phyloP scores from a whole-genome alignment of 35 echinoderm and acorn worm species.

The Diadema setosum region DNA sequence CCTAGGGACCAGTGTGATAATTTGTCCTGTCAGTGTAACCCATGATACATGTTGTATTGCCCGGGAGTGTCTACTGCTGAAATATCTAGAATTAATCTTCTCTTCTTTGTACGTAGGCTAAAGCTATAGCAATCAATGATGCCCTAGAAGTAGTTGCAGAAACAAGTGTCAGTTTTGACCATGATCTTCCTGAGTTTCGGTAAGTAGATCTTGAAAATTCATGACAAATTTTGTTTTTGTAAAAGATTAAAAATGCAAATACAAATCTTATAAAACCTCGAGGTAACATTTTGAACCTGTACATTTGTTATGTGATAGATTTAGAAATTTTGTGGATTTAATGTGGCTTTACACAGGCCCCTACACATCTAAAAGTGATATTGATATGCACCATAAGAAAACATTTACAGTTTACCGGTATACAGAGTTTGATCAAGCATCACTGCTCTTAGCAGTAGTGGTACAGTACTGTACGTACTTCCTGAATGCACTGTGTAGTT shows the following conservation, averaged over 20 bases:
- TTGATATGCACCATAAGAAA: not conserved
- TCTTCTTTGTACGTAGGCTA: constrained; percentile 57
- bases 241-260: not conserved
- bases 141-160: constrained; percentile 65
- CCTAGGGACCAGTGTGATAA: not conserved
- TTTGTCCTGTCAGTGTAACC: not conserved
- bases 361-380: not conserved
- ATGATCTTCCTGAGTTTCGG: constrained; percentile 90
- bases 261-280: not conserved
- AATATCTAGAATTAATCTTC: not conserved
- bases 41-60: not conserved
- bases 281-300: not conserved
- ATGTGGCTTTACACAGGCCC: not conserved
- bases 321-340: not conserved
- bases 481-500: no score
- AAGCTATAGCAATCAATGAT: constrained; percentile 83
- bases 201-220: not conserved
- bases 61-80: not conserved
- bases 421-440: no score
- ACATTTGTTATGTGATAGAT: not conserved
- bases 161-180: constrained; percentile 85
- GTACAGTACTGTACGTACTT: no score
- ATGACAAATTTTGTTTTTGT: not conserved
- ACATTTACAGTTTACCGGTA: no score
- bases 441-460: no score